These are phyloP conservation scores for Cherax destructor DNA, from an alignment of 1,140 invertebrate species.

Conservation along the genomic window DNA sequence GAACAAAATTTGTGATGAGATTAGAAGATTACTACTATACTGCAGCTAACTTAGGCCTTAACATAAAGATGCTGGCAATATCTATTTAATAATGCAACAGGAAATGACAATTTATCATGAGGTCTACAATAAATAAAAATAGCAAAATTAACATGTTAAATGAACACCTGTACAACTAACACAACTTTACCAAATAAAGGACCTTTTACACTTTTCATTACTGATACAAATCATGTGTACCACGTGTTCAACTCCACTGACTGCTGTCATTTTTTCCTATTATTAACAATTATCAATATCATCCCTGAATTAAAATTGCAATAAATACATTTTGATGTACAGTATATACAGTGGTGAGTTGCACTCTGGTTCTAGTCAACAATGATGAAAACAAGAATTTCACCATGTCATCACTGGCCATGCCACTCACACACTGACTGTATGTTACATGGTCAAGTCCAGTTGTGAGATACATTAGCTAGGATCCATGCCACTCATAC, in stretches of 20 bases:
- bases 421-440: not conserved
- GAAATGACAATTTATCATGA: not conserved
- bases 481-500: too few species aligned
- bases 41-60: not conserved
- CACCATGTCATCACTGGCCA: not conserved
- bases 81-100: not conserved
- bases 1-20: not conserved
- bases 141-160: not conserved
- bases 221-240: not conserved
- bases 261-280: not conserved
- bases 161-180: not conserved
- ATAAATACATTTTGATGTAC: slow-evolving; percentile 11
- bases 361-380: not conserved
- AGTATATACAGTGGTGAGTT: not conserved
- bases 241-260: not conserved
- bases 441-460: not conserved
- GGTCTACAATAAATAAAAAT: not conserved
- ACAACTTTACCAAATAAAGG: not conserved
- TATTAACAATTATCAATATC: not conserved
- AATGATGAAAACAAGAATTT: not conserved
- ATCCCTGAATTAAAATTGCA: not conserved
- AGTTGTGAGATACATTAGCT: too few species aligned
- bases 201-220: not conserved
- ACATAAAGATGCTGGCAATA: not conserved
- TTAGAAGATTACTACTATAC: too few species aligned